A percentile compares a stretch with the other conserved stretches of the same genome.
phyloP scores from a whole-genome alignment of 2,113 vertebrate genomes.

The Phrynosoma platyrhinos region DNA sequence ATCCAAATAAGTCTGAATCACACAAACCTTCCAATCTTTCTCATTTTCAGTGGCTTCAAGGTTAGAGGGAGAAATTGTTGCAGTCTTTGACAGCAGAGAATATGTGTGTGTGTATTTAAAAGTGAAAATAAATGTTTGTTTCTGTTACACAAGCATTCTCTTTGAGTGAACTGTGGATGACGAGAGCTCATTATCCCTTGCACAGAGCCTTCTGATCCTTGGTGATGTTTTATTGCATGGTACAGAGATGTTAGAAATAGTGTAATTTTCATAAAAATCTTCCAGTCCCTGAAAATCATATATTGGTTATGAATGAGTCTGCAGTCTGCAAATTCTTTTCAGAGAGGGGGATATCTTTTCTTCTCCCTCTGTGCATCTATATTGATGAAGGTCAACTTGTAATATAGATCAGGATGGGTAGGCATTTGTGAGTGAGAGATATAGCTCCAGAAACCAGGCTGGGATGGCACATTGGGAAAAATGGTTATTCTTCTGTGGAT shows the following conservation, averaged over 20 bases:
- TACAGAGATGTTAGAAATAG: background rate
- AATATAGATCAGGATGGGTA: background rate
- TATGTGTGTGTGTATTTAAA: background rate
- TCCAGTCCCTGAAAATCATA: background rate
- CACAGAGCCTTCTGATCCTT: background rate
- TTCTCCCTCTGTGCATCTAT: background rate
- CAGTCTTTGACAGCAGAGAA: background rate
- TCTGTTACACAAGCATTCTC: background rate
- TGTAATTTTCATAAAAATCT: background rate
- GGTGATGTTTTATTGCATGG: too few species aligned
- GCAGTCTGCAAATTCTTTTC: background rate
- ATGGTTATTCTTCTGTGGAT: too few species aligned
- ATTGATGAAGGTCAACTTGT: too few species aligned
- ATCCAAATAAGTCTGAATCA: rapidly evolving
- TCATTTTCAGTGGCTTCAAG: background rate
- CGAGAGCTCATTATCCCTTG: too few species aligned
- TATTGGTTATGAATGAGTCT: background rate
- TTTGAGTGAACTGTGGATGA: background rate
- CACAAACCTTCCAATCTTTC: background rate
- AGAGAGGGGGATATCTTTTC: background rate
- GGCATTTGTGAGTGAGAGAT: too few species aligned
- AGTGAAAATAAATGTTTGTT: background rate
- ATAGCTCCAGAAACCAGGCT: too few species aligned
- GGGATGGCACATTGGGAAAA: too few species aligned
- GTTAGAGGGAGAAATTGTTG: background rate